These are phyloP conservation scores for Chiloscyllium punctatum DNA, from an alignment of 2,797 vertebrate species.

Conservation along the genomic window DNA sequence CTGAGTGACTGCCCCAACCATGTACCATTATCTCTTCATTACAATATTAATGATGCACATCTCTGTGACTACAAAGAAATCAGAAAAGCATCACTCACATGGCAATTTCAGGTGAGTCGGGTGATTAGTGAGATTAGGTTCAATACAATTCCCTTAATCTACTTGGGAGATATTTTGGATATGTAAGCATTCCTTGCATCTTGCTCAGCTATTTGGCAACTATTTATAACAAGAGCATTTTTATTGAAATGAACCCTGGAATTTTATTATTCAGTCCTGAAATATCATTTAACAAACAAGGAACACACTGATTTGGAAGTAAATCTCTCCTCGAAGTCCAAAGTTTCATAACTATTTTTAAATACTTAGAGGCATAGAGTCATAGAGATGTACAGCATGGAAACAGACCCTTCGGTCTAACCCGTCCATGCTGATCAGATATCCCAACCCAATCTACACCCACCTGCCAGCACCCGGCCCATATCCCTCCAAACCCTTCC, in stretches of 20 bases:
- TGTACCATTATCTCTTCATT: constrained; percentile 16
- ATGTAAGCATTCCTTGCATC: not conserved
- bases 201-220: not conserved
- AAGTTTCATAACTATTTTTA: not conserved
- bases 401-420: too few relatives aligned
- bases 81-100: not conserved
- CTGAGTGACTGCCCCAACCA: not conserved
- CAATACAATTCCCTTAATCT: not conserved
- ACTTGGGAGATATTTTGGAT: not conserved
- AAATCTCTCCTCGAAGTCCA: not conserved
- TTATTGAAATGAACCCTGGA: not conserved
- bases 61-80: not conserved
- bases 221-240: not conserved
- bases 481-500: too few relatives aligned
- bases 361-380: too few relatives aligned
- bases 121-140: not conserved
- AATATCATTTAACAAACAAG: not conserved
- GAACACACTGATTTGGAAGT: not conserved
- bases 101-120: not conserved
- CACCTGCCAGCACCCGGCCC: too few relatives aligned
- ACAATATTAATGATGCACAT: not conserved
- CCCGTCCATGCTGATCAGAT: too few relatives aligned
- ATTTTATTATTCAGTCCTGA: not conserved
- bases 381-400: too few relatives aligned
- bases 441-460: too few relatives aligned